Evolutionary conservation across 2,797 vertebrate species (phyloP).

Genomic region (Calcarius lapponicus): DNA sequence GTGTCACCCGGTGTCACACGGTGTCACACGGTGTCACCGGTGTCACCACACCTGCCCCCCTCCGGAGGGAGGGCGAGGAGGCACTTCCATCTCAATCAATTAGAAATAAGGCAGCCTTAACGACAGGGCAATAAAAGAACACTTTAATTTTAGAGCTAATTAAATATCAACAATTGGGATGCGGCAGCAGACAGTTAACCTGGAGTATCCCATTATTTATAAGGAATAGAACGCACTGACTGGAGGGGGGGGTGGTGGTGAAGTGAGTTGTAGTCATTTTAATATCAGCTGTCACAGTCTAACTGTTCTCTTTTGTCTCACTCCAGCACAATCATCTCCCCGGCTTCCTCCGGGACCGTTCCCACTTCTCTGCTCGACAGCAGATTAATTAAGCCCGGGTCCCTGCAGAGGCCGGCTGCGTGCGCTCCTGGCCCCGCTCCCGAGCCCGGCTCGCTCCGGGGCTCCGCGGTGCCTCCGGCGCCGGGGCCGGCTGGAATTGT

Average conservation of each 20-base stretch:
- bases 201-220: conserved; percentile 79
- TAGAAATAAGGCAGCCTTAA: conserved; percentile 68
- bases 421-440: not conserved
- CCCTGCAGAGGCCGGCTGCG: not conserved
- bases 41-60: conserved; percentile 21
- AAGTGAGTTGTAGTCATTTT: conserved; percentile 76
- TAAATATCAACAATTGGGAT: conserved; percentile 83
- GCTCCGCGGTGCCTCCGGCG: not conserved
- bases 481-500: not conserved
- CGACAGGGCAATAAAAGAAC: conserved; percentile 70
- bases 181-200: conserved; percentile 79
- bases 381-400: conserved; percentile 70
- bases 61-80: conserved; percentile 4
- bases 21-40: not conserved
- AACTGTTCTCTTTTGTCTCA: conserved; percentile 70
- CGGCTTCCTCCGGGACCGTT: conserved; percentile 41
- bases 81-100: conserved; percentile 78
- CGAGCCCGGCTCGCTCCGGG: not conserved
- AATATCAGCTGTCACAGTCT: conserved; percentile 76
- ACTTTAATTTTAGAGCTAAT: conserved; percentile 84
- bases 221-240: conserved; percentile 65
- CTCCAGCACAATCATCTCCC: conserved; percentile 50
- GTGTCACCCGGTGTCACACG: rapidly evolving
- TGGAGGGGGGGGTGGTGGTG: conserved; percentile 11
- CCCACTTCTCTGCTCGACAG: conserved; percentile 2